A percentile compares a stretch with the other conserved stretches of the same genome.
phyloP scores from a whole-genome alignment of 2,888 invertebrate species.

The Monopis laevigella region DNA sequence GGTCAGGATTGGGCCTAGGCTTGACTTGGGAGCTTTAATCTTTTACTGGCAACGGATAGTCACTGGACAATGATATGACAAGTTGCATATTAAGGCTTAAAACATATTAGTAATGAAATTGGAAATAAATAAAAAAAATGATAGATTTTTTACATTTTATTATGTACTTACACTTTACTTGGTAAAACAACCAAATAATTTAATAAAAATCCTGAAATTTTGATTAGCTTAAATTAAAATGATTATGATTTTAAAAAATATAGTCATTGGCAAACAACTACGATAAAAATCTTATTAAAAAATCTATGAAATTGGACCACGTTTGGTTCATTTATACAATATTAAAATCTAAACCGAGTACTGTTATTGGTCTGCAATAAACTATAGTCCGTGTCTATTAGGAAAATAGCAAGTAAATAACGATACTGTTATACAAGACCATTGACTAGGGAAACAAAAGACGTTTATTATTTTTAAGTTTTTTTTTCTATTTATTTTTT shows the following conservation, averaged over 20 bases:
- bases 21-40: conserved; percentile 44
- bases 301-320: conserved; percentile 60
- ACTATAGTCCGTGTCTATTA: too few species aligned
- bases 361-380: too few species aligned
- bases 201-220: conserved; percentile 7
- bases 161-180: conserved; percentile 10
- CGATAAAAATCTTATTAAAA: conserved; percentile 18
- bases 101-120: conserved; percentile 3
- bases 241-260: conserved; percentile 7
- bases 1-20: conserved; percentile 60
- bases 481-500: too few species aligned
- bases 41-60: conserved; percentile 41
- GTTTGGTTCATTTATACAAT: conserved; percentile 28
- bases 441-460: too few species aligned
- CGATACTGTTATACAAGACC: too few species aligned
- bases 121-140: neutral
- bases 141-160: conserved; percentile 4
- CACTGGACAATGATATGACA: too few species aligned
- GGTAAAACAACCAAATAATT: neutral
- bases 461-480: too few species aligned
- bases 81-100: too few species aligned
- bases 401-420: too few species aligned
- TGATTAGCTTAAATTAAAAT: conserved; percentile 7
- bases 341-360: too few species aligned
- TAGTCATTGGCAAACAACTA: conserved; percentile 5